Evolutionary conservation across 2,113 vertebrate species (phyloP).

Genomic region (Alaudala cheleensis): DNA sequence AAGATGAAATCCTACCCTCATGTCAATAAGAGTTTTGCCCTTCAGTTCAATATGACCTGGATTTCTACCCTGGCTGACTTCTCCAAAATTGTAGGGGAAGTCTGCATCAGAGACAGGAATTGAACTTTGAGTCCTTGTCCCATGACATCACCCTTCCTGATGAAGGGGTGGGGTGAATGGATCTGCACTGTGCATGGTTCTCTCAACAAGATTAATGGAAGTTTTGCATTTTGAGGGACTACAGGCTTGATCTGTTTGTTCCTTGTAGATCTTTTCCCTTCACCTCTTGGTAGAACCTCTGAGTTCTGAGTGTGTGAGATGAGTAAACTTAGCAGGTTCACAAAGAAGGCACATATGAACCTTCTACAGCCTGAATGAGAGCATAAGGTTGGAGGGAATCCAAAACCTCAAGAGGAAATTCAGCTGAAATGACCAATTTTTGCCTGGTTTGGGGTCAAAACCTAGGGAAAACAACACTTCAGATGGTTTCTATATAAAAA

Average conservation of each 20-base stretch:
- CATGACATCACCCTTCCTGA: neutral
- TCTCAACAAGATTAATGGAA: neutral
- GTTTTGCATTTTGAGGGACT: neutral
- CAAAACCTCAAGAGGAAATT: constrained; percentile 45
- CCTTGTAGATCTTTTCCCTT: neutral
- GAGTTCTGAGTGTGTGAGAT: neutral
- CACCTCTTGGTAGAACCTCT: neutral
- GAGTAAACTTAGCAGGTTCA: constrained; percentile 28
- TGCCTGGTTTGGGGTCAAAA: constrained; percentile 53
- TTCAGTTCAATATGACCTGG: neutral
- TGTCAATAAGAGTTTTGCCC: neutral
- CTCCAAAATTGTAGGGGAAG: neutral
- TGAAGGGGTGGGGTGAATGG: neutral
- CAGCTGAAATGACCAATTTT: constrained; percentile 37
- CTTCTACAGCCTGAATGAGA: neutral
- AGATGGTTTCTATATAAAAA: constrained; percentile 24
- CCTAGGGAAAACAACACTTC: constrained; percentile 32
- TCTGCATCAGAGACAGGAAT: constrained; percentile 4
- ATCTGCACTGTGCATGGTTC: accelerated
- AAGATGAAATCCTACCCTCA: neutral
- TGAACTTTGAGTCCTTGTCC: neutral
- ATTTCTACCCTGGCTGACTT: neutral
- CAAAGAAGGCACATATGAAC: neutral
- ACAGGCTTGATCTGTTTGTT: neutral
- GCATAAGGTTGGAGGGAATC: neutral